These are phyloP conservation scores for Pelmatolapia mariae DNA, from an alignment of 2,113 vertebrate genomes.

Conservation along the genomic window DNA sequence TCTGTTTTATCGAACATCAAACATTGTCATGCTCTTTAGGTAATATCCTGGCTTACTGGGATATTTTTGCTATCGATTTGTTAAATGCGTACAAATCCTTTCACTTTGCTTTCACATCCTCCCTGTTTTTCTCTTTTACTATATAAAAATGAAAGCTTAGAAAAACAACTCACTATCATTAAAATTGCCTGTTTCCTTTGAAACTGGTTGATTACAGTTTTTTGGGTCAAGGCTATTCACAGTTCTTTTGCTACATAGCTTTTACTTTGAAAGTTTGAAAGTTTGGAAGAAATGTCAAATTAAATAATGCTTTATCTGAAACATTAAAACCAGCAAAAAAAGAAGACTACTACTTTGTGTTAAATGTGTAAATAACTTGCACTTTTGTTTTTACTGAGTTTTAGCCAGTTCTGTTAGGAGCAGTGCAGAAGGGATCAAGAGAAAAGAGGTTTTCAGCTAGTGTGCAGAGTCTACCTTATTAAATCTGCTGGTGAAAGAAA, in stretches of 20 bases:
- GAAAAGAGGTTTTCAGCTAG: not conserved
- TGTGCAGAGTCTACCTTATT: not conserved
- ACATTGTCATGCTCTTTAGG: not conserved
- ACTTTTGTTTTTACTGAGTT: not conserved
- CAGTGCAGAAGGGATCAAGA: not conserved
- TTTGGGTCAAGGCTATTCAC: not conserved
- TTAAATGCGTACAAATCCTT: not conserved
- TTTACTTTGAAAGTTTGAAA: not conserved
- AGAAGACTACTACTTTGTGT: not conserved
- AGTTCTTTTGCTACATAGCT: not conserved
- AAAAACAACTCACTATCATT: rapidly evolving
- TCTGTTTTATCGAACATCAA: rapidly evolving
- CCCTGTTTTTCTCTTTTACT: not conserved
- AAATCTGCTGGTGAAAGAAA: not conserved
- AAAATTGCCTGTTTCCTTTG: not conserved
- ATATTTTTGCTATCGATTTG: not conserved
- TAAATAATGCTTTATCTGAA: rapidly evolving
- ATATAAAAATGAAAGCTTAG: not conserved
- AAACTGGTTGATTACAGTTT: not conserved
- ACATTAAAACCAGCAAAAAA: not conserved
- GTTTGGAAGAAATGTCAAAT: not conserved
- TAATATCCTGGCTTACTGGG: not conserved
- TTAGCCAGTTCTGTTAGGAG: not conserved
- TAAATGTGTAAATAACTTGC: not conserved
- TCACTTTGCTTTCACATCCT: not conserved